Evolutionary conservation across 2,113 vertebrate genomes (phyloP), one percentile per base, ranked within the genome.

Genomic region (Lipophrys pholis): DNA sequence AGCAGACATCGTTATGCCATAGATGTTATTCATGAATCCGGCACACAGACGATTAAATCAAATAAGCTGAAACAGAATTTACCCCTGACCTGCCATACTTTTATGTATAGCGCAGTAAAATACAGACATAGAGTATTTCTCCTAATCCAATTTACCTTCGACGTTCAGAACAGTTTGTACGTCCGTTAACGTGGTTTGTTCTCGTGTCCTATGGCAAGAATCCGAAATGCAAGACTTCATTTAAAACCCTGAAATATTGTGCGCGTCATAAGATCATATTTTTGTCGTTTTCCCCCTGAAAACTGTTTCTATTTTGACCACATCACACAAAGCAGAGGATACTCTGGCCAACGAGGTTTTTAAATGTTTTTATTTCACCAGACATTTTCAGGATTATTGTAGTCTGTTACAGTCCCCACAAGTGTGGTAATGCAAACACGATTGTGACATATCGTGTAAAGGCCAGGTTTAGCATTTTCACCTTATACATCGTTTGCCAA

Each of bases 11-110:
- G 56, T 72, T 83, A 54, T 79, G 52, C 81, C 69, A 74, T 78
- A 83, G 75, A 85, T 82, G 83, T 78, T 87, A 88, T 91, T 90
- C 86, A 87, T 91, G 87, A 90, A 78, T 84, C 80, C 78, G 62
- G 80, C 70, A 68, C 54, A 65, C 52, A 65, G 46, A 84, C 66
- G 80, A 88, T 85, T 69, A 73, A 81, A 87, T 84, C 73, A 76
- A 87, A 83, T 82, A 73, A 78, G 76, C 66, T 70, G 51, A 81
- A 87, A 81, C 75, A 69, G 78, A 86, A 66, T 76, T 76, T 69
- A 50, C 69, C 63, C 56, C 82, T 30, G 72, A 85, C 84, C 71
- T 38, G 36, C 69, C 78, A 74, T 82, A 63, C 54, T 16, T 65
- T 80, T 46, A 61, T 52, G 73, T 66, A 67, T 67, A 62, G 65